A percentile compares a stretch with the other conserved stretches of the same genome.
Evolutionary conservation across 1,140 invertebrate species (phyloP).

Genomic region (Sitophilus oryzae): DNA sequence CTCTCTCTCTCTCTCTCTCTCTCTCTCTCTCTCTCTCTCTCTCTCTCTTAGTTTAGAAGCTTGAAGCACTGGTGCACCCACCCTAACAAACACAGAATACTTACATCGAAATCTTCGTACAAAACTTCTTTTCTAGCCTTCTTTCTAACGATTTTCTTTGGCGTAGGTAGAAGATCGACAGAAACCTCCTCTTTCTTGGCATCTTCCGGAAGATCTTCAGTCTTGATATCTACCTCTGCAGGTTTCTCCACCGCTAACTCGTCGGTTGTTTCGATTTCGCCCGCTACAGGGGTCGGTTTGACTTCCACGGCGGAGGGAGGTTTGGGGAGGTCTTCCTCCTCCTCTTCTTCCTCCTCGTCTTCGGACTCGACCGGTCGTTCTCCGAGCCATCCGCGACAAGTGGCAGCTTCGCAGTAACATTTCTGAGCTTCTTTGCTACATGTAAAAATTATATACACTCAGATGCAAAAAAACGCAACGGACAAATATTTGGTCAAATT

Average conservation of each 20-base stretch:
- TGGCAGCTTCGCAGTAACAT: constrained; percentile 83
- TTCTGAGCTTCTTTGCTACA: constrained; percentile 84
- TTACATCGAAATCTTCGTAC: constrained; percentile 66
- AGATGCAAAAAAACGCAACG: too few species aligned
- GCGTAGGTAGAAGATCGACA: constrained; percentile 11
- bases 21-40: too few species aligned
- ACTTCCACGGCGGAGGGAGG: too few species aligned
- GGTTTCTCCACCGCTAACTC: constrained; percentile 6
- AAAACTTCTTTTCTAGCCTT: constrained; percentile 46
- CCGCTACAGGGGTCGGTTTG: too few species aligned
- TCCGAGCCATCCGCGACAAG: constrained; percentile 91
- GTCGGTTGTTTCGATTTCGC: too few species aligned
- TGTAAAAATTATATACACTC: too few species aligned
- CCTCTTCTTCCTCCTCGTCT: constrained; percentile 53
- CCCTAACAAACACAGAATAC: too few species aligned
- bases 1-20: too few species aligned
- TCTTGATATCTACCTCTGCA: constrained; percentile 9
- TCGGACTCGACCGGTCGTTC: constrained; percentile 70
- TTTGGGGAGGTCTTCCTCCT: constrained; percentile 41
- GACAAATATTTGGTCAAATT: too few species aligned
- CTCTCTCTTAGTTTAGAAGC: too few species aligned
- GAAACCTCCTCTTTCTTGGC: constrained; percentile 30
- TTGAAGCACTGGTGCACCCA: too few species aligned
- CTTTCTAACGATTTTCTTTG: constrained; percentile 29
- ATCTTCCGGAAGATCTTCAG: constrained; percentile 11